A percentile compares a stretch with the other conserved stretches of the same genome.
Evolutionary conservation across 2,888 invertebrate genomes (phyloP).

Genomic region (Xylophagus ater): DNA sequence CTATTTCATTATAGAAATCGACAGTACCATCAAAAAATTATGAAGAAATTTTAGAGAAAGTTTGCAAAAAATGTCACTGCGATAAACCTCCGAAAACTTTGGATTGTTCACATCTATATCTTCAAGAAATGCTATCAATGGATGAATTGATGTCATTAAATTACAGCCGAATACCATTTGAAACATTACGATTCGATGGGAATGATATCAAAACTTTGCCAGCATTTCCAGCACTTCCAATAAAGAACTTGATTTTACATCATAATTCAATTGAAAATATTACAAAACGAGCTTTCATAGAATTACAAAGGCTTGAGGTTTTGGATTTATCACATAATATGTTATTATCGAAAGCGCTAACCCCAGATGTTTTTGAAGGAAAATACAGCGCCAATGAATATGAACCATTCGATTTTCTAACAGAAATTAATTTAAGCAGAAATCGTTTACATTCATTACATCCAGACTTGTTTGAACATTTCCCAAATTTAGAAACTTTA

Average conservation of each 20-base stretch:
- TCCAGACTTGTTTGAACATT: conserved; percentile 64
- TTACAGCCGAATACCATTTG: conserved; percentile 26
- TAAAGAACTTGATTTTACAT: conserved; percentile 47
- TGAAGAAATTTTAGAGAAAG: too few species aligned
- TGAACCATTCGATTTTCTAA: conserved; percentile 26
- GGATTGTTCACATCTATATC: conserved; percentile 43
- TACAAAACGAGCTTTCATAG: conserved; percentile 49
- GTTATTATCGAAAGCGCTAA: conserved; percentile 47
- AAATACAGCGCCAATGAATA: conserved; percentile 24
- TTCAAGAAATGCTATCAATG: conserved; percentile 42
- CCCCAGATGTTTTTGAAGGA: conserved; percentile 56
- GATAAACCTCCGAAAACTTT: conserved; percentile 37
- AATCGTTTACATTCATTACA: conserved; percentile 62
- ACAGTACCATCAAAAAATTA: too few species aligned
- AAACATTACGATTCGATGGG: conserved; percentile 28
- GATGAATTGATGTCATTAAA: conserved; percentile 43
- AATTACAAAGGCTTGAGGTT: conserved; percentile 48
- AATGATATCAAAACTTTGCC: conserved; percentile 29
- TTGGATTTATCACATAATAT: conserved; percentile 61
- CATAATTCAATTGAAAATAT: conserved; percentile 53
- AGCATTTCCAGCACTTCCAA: conserved; percentile 42
- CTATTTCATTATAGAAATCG: too few species aligned
- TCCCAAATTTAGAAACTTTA: conserved; percentile 53
- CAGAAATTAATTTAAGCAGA: conserved; percentile 45
- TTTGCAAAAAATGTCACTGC: conserved; percentile 48